Percentiles rank a stretch among this genome's conserved stretches.
These are phyloP conservation scores for Pollenia amentaria DNA, from an alignment of 2,888 invertebrate genomes.

Conservation along the genomic window DNA sequence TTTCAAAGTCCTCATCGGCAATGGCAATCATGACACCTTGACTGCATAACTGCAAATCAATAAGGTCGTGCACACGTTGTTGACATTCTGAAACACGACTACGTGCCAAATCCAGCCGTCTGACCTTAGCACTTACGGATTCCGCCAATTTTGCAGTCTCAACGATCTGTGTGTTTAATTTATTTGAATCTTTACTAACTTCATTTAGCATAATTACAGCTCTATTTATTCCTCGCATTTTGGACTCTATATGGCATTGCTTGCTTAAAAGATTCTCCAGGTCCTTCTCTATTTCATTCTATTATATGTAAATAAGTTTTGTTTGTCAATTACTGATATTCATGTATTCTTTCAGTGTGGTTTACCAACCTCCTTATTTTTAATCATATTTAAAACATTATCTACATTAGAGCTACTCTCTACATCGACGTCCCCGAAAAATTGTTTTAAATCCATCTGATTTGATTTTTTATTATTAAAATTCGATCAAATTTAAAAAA, in stretches of 20 bases:
- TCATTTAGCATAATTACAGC: conserved; percentile 92
- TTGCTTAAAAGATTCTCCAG: conserved; percentile 90
- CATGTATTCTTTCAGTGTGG: neutral
- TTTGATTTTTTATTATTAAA: neutral
- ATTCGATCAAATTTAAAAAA: no score
- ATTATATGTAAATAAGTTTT: neutral
- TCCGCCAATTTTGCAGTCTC: conserved; percentile 95
- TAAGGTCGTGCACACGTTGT: conserved; percentile 95
- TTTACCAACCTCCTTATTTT: conserved; percentile 38
- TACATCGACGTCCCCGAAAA: neutral
- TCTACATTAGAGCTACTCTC: conserved; percentile 14
- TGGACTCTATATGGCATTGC: conserved; percentile 91
- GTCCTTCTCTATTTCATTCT: conserved; percentile 87
- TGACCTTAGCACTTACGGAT: conserved; percentile 96
- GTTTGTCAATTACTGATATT: neutral
- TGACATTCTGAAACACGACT: conserved; percentile 97
- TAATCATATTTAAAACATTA: conserved; percentile 12
- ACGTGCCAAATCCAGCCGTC: conserved; percentile 94
- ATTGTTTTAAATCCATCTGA: conserved; percentile 12
- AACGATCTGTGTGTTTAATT: conserved; percentile 93
- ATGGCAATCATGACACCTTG: conserved; percentile 98
- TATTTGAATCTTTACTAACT: conserved; percentile 89
- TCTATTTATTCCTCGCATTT: conserved; percentile 91
- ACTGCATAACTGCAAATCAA: conserved; percentile 97
- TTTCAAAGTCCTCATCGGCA: conserved; percentile 97